Percentiles rank a stretch among this genome's conserved stretches.
phyloP scores from a whole-genome alignment of 1,140 invertebrate species.

The Coenobita brevimanus region DNA sequence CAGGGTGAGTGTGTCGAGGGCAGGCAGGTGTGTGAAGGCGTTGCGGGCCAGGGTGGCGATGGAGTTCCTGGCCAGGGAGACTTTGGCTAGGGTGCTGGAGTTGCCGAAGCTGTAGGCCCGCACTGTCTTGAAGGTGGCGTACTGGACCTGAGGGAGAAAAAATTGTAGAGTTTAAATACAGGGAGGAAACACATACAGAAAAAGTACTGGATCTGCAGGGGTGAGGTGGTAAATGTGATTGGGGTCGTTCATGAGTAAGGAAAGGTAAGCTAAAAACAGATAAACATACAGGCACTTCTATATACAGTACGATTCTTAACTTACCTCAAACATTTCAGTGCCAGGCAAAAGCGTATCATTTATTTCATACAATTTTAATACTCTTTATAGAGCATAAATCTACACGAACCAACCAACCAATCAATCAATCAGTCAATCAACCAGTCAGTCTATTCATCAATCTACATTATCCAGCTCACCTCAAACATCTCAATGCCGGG shows the following conservation, averaged over 20 bases:
- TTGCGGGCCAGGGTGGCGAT: slow-evolving; percentile 42
- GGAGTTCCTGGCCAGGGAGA: slow-evolving; percentile 38
- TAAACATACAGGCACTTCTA: too few species aligned
- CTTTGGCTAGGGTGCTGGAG: slow-evolving; percentile 79
- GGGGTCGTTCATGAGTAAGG: neutral
- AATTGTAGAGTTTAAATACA: too few species aligned
- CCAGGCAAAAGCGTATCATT: too few species aligned
- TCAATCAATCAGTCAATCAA: too few species aligned
- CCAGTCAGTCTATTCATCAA: too few species aligned
- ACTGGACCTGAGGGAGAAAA: slow-evolving; percentile 79
- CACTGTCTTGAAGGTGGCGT: slow-evolving; percentile 81
- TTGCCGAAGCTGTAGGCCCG: slow-evolving; percentile 82
- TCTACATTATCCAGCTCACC: too few species aligned
- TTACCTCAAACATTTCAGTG: slow-evolving; percentile 68
- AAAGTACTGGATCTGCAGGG: neutral
- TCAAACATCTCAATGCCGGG: slow-evolving; percentile 78
- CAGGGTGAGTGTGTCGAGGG: slow-evolving; percentile 80
- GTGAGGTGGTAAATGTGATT: neutral
- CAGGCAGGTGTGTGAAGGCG: slow-evolving; percentile 81
- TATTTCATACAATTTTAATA: too few species aligned
- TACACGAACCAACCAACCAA: too few species aligned
- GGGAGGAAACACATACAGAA: neutral
- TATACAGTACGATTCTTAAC: too few species aligned
- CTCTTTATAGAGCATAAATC: too few species aligned
- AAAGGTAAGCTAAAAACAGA: too few species aligned